Evolutionary conservation across 2,797 vertebrate species (phyloP), one percentile per base, ranked within the genome.

Genomic region (Sciurus vulgaris): DNA sequence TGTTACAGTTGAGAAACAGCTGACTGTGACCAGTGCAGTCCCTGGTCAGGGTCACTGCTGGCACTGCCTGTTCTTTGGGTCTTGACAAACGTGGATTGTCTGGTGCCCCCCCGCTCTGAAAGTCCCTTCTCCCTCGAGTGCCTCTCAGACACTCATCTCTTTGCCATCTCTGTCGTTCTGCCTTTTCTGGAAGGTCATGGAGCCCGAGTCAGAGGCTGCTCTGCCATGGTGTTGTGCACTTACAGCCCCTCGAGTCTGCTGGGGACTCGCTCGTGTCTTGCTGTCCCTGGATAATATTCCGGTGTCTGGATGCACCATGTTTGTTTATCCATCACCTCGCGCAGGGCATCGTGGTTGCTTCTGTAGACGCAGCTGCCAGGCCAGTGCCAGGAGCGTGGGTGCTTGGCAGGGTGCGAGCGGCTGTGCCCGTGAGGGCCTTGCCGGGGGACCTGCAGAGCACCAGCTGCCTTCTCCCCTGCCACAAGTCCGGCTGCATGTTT

Each of bases 311-410:
- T 30, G 2, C 0, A 0, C 69, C 59, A 56, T 13, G 1, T n/a
- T 8, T 41, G 38, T 14, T 28, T 5, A 5, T 30, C 63, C 38
- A 0, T 18, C 6, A 6, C 44, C 86, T 24, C 0, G 4, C 0
- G 3, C 33, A 69, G 67, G 67, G 22, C 41, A 0, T n/a, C 67
- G 33, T 3, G 3, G 33, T 56, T 44, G 15, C 24, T 24, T 13
- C 22, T 59, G 33, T 13, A 26, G 59, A 61, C 2, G 0, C 3
- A 59, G 69, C 14, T 12, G 47, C 44, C 20, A 44, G 51, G 20
- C 35, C 20, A 79, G 47, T 1, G 10, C 35, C 24, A 13, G 1
- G 24, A 12, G n/a, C 8, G 8, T 18, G 2, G 2, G 20, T 33
- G 70, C 65, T 9, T 47, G 44, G 5, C 38, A 47, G 44, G 44